These are phyloP conservation scores for Metopolophium dirhodum DNA, from an alignment of 1,140 invertebrate species.

Conservation along the genomic window DNA sequence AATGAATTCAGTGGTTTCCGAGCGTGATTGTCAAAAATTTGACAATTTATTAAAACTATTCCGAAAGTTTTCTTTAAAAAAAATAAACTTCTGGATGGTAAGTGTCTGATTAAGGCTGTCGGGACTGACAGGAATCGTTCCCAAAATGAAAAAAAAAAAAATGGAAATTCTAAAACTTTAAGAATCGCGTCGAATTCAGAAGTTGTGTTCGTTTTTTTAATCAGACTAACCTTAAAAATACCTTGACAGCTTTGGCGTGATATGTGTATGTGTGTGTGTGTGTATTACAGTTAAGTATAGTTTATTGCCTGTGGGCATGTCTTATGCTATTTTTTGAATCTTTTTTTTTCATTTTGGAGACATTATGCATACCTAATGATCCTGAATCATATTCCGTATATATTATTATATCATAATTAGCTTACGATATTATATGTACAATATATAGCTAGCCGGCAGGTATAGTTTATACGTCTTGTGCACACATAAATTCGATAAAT, in stretches of 20 bases:
- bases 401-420: too few relatives aligned
- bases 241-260: neutral
- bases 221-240: neutral
- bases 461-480: neutral
- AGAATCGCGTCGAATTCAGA: neutral
- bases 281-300: neutral
- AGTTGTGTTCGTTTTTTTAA: conserved; percentile 35
- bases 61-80: conserved; percentile 40
- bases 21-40: conserved; percentile 31
- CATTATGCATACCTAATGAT: neutral
- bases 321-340: neutral
- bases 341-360: neutral
- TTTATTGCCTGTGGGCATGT: neutral
- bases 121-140: conserved; percentile 17
- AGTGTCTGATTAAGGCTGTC: conserved; percentile 41
- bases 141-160: conserved; percentile 21
- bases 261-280: neutral
- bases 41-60: conserved; percentile 41
- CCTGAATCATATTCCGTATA: neutral
- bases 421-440: neutral
- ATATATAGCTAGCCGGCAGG: neutral
- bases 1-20: conserved; percentile 35
- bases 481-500: neutral
- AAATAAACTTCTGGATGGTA: conserved; percentile 21
- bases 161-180: conserved; percentile 52